Conservation (phyloP, 2,888 invertebrate genomes). For the Epinotia nisella region DNA sequence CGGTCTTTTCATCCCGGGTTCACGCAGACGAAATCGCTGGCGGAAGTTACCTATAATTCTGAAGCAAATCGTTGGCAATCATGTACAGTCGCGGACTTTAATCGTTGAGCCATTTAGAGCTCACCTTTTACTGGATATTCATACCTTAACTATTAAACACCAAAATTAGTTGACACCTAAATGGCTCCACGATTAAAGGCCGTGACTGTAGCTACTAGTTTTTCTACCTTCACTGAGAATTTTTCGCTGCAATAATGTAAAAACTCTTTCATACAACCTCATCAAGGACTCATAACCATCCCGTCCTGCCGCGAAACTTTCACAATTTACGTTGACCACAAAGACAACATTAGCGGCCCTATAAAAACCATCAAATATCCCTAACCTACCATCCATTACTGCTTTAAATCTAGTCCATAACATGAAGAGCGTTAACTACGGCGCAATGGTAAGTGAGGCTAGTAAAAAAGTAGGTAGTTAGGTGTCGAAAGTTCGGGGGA, state of each 20-base stretch:
- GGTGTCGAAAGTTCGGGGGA: conserved; percentile 28
- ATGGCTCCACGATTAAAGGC: too few relatives aligned
- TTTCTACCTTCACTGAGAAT: conserved; percentile 1
- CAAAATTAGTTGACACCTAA: too few relatives aligned
- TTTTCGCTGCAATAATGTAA: conserved; percentile 12
- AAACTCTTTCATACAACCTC: conserved; percentile 29
- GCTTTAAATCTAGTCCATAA: not conserved
- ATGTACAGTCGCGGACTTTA: too few relatives aligned
- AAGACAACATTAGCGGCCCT: conserved; percentile 39
- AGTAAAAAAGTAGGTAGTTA: conserved; percentile 1
- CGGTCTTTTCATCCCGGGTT: too few relatives aligned
- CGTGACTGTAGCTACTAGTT: not conserved
- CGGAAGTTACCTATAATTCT: not conserved
- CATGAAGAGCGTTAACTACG: not conserved
- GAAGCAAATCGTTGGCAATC: not conserved
- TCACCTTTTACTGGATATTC: too few relatives aligned
- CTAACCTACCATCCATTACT: not conserved
- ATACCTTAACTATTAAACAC: too few relatives aligned
- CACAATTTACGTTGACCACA: conserved; percentile 46
- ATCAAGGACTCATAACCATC: conserved; percentile 49
- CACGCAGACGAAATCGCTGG: too few relatives aligned
- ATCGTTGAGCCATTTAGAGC: too few relatives aligned
- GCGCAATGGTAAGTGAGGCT: conserved; percentile 23
- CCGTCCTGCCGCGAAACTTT: conserved; percentile 51
- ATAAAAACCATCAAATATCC: conserved; percentile 29